Base-by-base conservation (phyloP, 1,140 invertebrate genomes). In the Pygmarrhopalites habei region DNA sequence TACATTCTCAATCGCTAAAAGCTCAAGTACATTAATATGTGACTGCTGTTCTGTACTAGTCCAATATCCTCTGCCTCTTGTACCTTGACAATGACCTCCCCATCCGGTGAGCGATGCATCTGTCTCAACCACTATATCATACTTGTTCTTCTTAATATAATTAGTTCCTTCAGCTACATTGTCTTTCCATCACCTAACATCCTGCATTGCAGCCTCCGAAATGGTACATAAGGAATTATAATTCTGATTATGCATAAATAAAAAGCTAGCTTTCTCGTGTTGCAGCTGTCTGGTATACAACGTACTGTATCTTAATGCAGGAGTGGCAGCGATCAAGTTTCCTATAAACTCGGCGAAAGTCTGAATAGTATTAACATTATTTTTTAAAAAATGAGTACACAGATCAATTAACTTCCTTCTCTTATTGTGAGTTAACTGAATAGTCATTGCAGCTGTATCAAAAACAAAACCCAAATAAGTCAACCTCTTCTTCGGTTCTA, bases 241-340 rank as follows among this genome's bases (percentile, higher is more conserved):
- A n/a, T n/a, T 35, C 26, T 32, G 26, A 19, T 35, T n/a, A 25
- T 26, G 43, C n/a, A 7, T 15, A 2, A 29, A 0, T 1, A 66
- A 32, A 17, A 25, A 44, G 5, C 21, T 2, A 1, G 23, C 15
- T 17, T 39, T 59, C 5, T 63, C 56, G 2, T 46, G 23, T n/a
- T n/a, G 60, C 28, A 67, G 17, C 30, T 67, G 32, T 4, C 57
- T 41, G 29, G 60, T 67, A 39, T 62, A 67, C 15, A 67, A 28
- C n/a, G n/a, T n/a, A n/a, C 35, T 32, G 60, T 62, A 67, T 1
- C 14, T 17, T 17, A 63, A 21, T 0, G 47, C 65, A 10, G 65
- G 65, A 17, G 25, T 44, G 5, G 56, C 56, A 0, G 65, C 29
- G n/a, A 67, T 29, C n/a, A 67, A 49, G n/a, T 15, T 41, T 0